These are phyloP conservation scores for Callocephalon fimbriatum DNA, from an alignment of 2,113 vertebrate genomes.

Conservation along the genomic window DNA sequence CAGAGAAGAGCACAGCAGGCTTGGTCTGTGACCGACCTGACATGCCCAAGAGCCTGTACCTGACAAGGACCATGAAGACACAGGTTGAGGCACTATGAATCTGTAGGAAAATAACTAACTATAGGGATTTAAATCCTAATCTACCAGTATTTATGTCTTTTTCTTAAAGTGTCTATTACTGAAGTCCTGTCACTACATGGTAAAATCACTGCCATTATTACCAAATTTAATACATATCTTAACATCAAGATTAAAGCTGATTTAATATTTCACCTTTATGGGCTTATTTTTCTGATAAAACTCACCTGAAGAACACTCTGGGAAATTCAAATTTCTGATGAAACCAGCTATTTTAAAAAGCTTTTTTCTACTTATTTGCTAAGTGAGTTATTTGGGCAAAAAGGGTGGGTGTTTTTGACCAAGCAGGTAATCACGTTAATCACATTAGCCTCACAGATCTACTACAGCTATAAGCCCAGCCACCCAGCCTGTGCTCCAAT, in stretches of 20 bases:
- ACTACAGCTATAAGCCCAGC: neutral
- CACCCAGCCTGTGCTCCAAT: neutral
- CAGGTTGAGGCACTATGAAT: fast-evolving
- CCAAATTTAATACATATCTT: neutral
- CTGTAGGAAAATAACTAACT: neutral
- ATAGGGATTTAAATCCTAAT: neutral
- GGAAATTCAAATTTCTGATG: neutral
- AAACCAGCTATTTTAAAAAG: neutral
- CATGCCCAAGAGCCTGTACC: neutral
- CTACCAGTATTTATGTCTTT: neutral
- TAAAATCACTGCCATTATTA: neutral
- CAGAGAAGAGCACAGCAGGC: neutral
- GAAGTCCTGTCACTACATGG: neutral
- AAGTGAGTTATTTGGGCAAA: neutral
- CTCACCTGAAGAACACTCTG: neutral
- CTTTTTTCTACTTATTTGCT: neutral
- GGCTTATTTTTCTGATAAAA: neutral
- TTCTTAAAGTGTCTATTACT: neutral
- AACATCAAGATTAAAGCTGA: neutral
- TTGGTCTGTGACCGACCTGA: fast-evolving
- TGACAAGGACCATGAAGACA: neutral
- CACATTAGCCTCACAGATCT: neutral
- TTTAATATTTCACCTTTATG: neutral
- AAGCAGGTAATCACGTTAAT: conserved; percentile 36
- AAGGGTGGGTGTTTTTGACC: neutral